These are phyloP conservation scores for Microtus ochrogaster DNA, from an alignment of 2,113 vertebrate species.

Conservation along the genomic window DNA sequence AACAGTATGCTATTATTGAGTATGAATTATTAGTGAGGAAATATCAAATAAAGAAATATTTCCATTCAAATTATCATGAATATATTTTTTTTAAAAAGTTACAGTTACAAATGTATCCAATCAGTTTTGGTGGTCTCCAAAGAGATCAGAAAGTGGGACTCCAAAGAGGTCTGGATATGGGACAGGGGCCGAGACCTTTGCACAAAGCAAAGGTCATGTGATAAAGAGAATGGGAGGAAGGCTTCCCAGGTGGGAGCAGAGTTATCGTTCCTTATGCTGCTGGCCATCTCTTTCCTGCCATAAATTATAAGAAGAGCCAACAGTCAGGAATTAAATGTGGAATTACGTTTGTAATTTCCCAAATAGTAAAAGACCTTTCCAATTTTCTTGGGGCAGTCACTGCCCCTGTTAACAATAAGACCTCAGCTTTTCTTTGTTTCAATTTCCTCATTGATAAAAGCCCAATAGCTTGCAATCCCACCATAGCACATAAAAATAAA, in stretches of 20 bases:
- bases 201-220: background rate
- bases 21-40: background rate
- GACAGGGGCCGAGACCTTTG: background rate
- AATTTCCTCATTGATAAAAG: background rate
- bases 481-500: background rate
- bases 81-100: background rate
- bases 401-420: background rate
- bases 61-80: background rate
- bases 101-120: background rate
- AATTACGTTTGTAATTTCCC: background rate
- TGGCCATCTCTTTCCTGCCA: background rate
- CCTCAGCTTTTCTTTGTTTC: background rate
- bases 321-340: background rate
- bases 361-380: background rate
- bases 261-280: background rate
- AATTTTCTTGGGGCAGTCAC: background rate
- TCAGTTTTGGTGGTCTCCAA: background rate
- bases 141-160: background rate
- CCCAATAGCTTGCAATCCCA: background rate
- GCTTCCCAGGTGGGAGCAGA: background rate
- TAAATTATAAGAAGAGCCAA: background rate
- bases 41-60: constrained; percentile 8
- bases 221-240: background rate
- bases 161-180: background rate
- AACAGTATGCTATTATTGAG: background rate